Base-by-base conservation (phyloP, 2,888 invertebrate species). In the Minunthozetes semirufus region DNA sequence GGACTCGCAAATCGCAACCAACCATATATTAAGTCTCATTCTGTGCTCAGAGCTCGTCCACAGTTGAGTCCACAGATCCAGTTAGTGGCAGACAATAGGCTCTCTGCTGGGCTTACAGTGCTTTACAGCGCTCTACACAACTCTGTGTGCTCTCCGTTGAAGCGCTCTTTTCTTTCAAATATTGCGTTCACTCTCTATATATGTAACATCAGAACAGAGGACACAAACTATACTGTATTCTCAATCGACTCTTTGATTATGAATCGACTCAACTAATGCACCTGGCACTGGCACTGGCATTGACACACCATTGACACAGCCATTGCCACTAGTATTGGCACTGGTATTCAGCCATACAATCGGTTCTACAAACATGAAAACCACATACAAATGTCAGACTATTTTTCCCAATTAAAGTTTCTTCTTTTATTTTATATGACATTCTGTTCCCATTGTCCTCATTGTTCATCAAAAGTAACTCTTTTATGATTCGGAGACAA, bases 1-100 rank as follows among this genome's bases (percentile, higher is more conserved):
- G 56, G 22, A 53, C 53, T n/a, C n/a, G 53, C 53, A 53, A n/a
- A 53, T 22, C 61, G 15, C 22, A 63, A 63, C 63, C 63, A 33
- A 63, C 63, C 63, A 29, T 63, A 33, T 9, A 63, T 63, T 63
- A 63, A 63, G 63, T 29, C 38, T 63, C 33, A 33, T 33, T 63
- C 29, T 33, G 33, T 5, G n/a, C 11, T 38, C 33, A 33, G 33
- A 33, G 33, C 8, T n/a, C n/a, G n/a, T n/a, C n/a, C n/a, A n/a
- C n/a, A n/a, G n/a, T n/a, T n/a, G n/a, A n/a, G 63, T 63, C 63
- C 63, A 33, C 63, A 63, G 63, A 63, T 63, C 63, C 63, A 63
- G 63, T 63, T 63, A 63, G 63, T 63, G 63, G 13, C n/a, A 17
- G 29, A 63, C 63, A 63, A 63, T 63, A 33, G 63, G 63, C 63